Conservation (phyloP, 2,888 invertebrate species). For the Phaonia tiefii region DNA sequence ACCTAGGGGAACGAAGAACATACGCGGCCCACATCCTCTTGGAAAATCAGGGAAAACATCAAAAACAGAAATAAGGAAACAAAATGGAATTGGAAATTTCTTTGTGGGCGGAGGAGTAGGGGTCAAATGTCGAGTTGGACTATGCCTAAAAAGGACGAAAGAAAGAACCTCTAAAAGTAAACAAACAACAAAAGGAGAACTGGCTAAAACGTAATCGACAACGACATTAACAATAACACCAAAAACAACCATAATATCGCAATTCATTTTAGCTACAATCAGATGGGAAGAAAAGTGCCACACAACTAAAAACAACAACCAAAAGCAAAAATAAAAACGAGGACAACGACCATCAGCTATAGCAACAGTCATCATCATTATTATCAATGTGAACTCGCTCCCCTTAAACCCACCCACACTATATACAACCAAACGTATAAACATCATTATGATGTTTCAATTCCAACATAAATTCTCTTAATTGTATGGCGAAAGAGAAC, state of each 20-base stretch:
- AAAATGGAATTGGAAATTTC: conserved; percentile 44
- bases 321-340: conserved; percentile 50
- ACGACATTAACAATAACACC: conserved; percentile 39
- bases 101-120: conserved; percentile 54
- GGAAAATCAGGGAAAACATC: background rate
- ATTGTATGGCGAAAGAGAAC: too few species aligned
- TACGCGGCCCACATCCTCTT: background rate
- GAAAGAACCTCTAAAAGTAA: background rate
- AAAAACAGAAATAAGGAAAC: conserved; percentile 43
- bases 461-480: background rate
- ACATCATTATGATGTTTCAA: background rate
- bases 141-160: background rate
- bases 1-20: background rate
- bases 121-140: too few species aligned
- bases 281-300: background rate
- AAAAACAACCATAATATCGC: conserved; percentile 9
- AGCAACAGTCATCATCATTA: conserved; percentile 52
- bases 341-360: conserved; percentile 63
- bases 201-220: conserved; percentile 44
- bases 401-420: too few species aligned
- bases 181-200: background rate
- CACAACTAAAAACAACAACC: too few species aligned
- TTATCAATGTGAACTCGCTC: conserved; percentile 20
- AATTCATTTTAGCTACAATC: conserved; percentile 17
- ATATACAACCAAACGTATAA: background rate